phyloP scores from a whole-genome alignment of 2,113 vertebrate species.

The Saccopteryx leptura region DNA sequence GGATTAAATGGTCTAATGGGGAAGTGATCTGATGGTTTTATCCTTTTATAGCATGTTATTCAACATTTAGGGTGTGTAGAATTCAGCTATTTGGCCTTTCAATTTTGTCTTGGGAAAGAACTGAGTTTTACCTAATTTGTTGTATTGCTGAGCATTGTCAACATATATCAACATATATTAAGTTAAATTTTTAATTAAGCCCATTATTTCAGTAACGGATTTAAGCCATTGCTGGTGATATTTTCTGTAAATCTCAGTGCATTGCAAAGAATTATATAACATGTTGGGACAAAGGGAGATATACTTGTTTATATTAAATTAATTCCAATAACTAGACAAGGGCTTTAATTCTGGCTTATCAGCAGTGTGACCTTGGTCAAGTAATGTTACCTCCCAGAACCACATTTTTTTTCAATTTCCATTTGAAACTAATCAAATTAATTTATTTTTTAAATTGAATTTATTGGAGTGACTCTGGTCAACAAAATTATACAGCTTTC shows the following conservation, averaged over 20 bases:
- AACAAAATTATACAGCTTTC: too few relatives aligned
- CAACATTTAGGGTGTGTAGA: neutral
- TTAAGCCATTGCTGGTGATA: slow-evolving; percentile 2
- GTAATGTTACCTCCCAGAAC: neutral
- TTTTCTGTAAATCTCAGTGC: slow-evolving; percentile 15
- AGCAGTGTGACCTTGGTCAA: neutral
- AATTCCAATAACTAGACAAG: slow-evolving; percentile 20
- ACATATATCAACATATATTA: neutral
- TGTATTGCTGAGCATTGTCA: neutral
- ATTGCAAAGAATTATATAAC: slow-evolving; percentile 29
- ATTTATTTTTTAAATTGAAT: too few relatives aligned
- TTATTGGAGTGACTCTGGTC: too few relatives aligned
- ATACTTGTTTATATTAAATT: slow-evolving; percentile 18
- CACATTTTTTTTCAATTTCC: slow-evolving; percentile 34
- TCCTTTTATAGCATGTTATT: slow-evolving; percentile 35
- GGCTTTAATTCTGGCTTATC: slow-evolving; percentile 33
- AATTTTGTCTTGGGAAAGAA: slow-evolving; percentile 21
- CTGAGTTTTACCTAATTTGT: neutral
- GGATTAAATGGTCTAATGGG: neutral
- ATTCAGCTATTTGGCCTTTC: slow-evolving; percentile 25
- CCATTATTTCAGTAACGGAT: neutral
- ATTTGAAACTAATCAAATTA: neutral
- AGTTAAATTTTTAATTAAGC: slow-evolving; percentile 41
- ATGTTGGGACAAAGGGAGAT: slow-evolving; percentile 2
- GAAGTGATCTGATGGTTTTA: slow-evolving; percentile 2